Conservation (phyloP, 1,140 invertebrate genomes). For the Dermatophagoides farinae region DNA sequence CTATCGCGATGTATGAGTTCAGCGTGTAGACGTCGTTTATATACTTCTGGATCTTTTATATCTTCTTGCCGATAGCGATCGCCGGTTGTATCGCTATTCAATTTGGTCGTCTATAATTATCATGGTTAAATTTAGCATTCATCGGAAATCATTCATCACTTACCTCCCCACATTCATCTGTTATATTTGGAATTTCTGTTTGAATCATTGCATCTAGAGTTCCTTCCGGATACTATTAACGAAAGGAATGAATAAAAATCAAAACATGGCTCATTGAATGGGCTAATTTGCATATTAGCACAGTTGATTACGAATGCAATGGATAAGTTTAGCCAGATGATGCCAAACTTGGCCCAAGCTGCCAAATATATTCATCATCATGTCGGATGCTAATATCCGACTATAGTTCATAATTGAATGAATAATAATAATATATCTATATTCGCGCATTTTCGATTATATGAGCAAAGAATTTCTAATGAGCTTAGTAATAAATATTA, state of each 20-base stretch:
- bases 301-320: too few relatives aligned
- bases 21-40: slow-evolving; percentile 48
- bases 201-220: slow-evolving; percentile 20
- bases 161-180: neutral
- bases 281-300: too few relatives aligned
- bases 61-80: neutral
- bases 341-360: too few relatives aligned
- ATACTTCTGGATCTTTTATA: slow-evolving; percentile 40
- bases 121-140: neutral
- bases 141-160: neutral
- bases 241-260: neutral
- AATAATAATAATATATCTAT: too few relatives aligned
- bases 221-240: slow-evolving; percentile 24
- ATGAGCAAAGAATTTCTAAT: too few relatives aligned
- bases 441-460: too few relatives aligned
- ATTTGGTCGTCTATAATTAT: neutral
- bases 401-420: too few relatives aligned
- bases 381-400: too few relatives aligned
- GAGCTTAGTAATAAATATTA: too few relatives aligned
- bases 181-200: neutral
- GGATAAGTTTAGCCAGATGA: too few relatives aligned
- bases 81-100: neutral
- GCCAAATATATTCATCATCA: too few relatives aligned
- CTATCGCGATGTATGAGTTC: slow-evolving; percentile 60
- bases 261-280: too few relatives aligned